Percentiles rank a stretch among this genome's conserved stretches.
Conservation (phyloP, 2,113 vertebrate species). For the Brienomyrus longianalis region DNA sequence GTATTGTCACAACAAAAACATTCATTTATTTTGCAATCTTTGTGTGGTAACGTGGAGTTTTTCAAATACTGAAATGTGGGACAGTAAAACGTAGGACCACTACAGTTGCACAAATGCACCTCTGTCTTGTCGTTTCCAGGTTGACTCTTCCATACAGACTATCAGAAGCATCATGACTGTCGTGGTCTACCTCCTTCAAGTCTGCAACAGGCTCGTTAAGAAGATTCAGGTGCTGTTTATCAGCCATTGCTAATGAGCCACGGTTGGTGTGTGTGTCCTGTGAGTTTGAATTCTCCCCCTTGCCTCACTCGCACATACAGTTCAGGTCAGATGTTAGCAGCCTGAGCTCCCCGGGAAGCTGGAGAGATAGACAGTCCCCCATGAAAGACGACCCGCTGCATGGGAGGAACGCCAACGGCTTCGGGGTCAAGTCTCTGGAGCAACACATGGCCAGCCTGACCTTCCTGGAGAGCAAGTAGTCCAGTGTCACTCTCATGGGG, state of each 20-base stretch:
- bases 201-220: slow-evolving; percentile 74
- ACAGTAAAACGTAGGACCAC: neutral
- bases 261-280: neutral
- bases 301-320: slow-evolving; percentile 41
- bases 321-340: slow-evolving; percentile 69
- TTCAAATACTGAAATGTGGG: neutral
- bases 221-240: slow-evolving; percentile 58
- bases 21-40: neutral
- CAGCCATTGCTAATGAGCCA: neutral
- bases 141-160: slow-evolving; percentile 82
- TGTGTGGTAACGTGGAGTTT: neutral
- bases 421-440: slow-evolving; percentile 70
- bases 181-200: slow-evolving; percentile 71
- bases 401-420: slow-evolving; percentile 64
- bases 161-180: slow-evolving; percentile 71
- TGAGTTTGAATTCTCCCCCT: neutral
- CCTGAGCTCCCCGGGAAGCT: slow-evolving; percentile 66
- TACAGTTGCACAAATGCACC: neutral
- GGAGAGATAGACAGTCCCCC: slow-evolving; percentile 69
- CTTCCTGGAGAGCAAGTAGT: slow-evolving; percentile 77
- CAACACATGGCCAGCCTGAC: slow-evolving; percentile 71
- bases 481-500: slow-evolving; percentile 18
- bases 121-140: slow-evolving; percentile 50
- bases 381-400: slow-evolving; percentile 60
- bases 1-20: neutral